Conservation (phyloP, 2,888 invertebrate species). For the Xylophagus ater region DNA sequence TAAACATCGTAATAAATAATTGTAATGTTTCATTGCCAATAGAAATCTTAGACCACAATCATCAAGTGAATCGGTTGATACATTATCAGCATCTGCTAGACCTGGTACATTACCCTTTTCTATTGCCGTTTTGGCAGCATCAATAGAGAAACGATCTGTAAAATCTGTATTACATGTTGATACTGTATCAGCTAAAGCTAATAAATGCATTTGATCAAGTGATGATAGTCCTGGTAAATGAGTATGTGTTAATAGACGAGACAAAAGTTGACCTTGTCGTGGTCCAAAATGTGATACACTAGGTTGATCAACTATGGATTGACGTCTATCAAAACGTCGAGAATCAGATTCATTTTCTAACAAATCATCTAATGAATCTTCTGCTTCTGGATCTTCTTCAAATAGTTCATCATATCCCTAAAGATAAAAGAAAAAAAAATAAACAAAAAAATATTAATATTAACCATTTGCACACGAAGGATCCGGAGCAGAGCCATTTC, state of each 20-base stretch:
- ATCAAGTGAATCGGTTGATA: constrained; percentile 72
- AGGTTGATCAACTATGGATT: constrained; percentile 61
- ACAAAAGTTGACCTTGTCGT: constrained; percentile 72
- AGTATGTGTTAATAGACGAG: constrained; percentile 85
- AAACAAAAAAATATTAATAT: no score
- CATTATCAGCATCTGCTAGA: constrained; percentile 44
- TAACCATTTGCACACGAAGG: no score
- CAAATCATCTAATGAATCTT: constrained; percentile 72
- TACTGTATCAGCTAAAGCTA: constrained; percentile 97
- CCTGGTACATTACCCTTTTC: constrained; percentile 53
- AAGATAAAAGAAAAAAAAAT: no score
- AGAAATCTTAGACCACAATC: constrained; percentile 95
- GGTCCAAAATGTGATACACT: constrained; percentile 79
- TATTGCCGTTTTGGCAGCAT: constrained; percentile 54
- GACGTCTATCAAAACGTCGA: constrained; percentile 48
- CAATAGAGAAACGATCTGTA: constrained; percentile 67
- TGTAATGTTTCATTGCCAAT: constrained; percentile 95
- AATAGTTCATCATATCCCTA: constrained; percentile 86
- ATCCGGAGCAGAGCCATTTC: no score
- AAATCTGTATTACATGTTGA: constrained; percentile 84
- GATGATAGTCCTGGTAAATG: constrained; percentile 90
- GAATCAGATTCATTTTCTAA: constrained; percentile 61
- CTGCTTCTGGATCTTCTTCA: constrained; percentile 63
- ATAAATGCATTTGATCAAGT: constrained; percentile 96
- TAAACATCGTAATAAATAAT: constrained; percentile 85